Percentiles rank a stretch among this genome's conserved stretches.
phyloP scores from a whole-genome alignment of 2,113 vertebrate species.

The Lasiurus cinereus region DNA sequence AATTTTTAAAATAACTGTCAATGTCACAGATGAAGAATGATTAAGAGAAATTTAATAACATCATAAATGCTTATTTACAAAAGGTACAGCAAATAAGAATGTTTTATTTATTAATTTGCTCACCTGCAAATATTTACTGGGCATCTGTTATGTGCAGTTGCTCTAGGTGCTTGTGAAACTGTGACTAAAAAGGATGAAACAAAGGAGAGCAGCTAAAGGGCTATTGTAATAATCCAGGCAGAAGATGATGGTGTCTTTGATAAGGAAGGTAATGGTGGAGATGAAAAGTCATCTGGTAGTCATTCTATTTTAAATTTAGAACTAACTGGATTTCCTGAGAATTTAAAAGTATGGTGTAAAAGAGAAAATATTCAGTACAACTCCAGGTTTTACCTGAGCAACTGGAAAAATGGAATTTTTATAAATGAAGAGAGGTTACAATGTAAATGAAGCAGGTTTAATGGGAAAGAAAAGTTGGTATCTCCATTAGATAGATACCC shows the following conservation, averaged over 20 bases:
- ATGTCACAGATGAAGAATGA: not conserved
- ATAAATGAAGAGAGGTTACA: not conserved
- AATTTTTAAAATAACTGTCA: not conserved
- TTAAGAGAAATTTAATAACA: not conserved
- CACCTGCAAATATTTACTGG: not conserved
- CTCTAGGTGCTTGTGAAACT: not conserved
- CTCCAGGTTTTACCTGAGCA: not conserved
- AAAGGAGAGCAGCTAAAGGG: not conserved
- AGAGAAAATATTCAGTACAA: not conserved
- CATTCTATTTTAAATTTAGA: not conserved
- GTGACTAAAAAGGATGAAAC: not conserved
- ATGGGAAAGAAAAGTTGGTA: not conserved
- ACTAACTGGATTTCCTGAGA: not conserved
- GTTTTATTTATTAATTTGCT: not conserved
- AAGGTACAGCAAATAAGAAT: not conserved
- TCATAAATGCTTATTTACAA: not conserved
- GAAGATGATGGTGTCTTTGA: not conserved
- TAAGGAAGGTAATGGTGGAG: not conserved
- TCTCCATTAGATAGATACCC: not conserved
- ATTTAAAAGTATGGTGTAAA: not conserved
- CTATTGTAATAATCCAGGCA: not conserved
- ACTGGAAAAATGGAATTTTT: not conserved
- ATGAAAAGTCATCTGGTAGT: not conserved
- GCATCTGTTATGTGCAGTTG: not conserved
- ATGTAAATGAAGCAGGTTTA: not conserved